A percentile compares a stretch with the other conserved stretches of the same genome.
These are phyloP conservation scores for Sandelia bainsii DNA, from an alignment of 2,797 vertebrate genomes.

Conservation along the genomic window DNA sequence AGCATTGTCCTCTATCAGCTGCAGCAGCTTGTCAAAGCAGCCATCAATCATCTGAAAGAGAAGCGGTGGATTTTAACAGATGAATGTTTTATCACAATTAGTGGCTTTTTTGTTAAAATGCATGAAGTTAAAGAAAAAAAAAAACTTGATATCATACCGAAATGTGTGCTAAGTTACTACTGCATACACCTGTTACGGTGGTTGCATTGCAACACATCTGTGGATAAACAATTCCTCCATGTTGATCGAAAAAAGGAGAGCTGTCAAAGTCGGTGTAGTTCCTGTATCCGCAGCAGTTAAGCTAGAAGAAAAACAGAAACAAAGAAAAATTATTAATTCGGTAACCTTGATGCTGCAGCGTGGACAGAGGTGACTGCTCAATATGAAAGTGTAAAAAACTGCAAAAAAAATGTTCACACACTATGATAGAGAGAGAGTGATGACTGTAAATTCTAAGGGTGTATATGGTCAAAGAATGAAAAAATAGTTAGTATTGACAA, in stretches of 20 bases:
- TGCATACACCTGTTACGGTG: fast-evolving
- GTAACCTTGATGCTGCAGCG: neutral
- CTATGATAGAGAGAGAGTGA: no score
- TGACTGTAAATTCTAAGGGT: neutral
- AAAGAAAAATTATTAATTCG: slow-evolving; percentile 14
- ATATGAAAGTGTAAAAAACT: neutral
- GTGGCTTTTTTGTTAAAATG: neutral
- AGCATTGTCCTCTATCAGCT: slow-evolving; percentile 75
- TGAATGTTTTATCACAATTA: neutral
- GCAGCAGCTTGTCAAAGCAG: slow-evolving; percentile 73
- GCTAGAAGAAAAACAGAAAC: slow-evolving; percentile 60
- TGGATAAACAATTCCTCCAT: slow-evolving; percentile 1
- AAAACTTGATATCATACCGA: slow-evolving; percentile 47
- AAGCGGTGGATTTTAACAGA: slow-evolving; percentile 5
- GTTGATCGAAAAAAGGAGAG: slow-evolving; percentile 28
- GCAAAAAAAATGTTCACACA: no score
- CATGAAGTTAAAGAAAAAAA: neutral
- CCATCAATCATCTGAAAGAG: slow-evolving; percentile 59
- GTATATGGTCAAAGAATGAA: neutral
- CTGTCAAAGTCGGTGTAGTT: slow-evolving; percentile 81
- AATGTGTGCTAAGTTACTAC: fast-evolving
- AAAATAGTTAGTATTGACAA: neutral
- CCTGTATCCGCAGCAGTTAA: slow-evolving; percentile 81
- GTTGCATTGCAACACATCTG: slow-evolving; percentile 54
- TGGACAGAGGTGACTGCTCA: neutral